Evolutionary conservation across 2,113 vertebrate genomes (phyloP).

Genomic region (Uria lomvia): DNA sequence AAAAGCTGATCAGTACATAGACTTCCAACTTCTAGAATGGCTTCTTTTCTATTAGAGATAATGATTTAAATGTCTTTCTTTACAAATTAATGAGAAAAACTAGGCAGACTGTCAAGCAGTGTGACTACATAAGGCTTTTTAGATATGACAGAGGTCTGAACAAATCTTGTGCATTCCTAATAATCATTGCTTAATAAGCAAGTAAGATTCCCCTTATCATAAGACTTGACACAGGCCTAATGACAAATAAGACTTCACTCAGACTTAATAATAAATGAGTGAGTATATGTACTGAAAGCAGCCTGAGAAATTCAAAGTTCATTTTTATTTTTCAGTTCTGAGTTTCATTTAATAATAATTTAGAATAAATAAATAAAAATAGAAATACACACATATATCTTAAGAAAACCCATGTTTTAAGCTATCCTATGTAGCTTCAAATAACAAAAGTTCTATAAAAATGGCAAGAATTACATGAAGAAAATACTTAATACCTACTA

Average conservation of each 20-base stretch:
- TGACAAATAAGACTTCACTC: background rate
- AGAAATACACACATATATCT: background rate
- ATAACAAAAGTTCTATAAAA: background rate
- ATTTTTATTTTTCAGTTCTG: background rate
- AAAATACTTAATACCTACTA: background rate
- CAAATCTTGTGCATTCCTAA: background rate
- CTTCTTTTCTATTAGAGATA: background rate
- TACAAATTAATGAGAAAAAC: background rate
- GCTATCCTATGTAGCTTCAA: background rate
- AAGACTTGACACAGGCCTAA: background rate
- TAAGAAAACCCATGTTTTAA: background rate
- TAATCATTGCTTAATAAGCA: background rate
- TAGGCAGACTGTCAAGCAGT: background rate
- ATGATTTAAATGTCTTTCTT: background rate
- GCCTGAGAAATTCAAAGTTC: background rate
- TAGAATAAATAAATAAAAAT: background rate
- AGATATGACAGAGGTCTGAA: background rate
- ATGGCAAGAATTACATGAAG: background rate
- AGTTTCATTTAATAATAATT: background rate
- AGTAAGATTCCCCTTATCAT: background rate
- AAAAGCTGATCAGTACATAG: rapidly evolving
- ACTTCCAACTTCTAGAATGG: background rate
- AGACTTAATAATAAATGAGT: background rate
- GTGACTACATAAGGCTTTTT: background rate
- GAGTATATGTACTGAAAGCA: background rate